Conservation (phyloP, 92 coral and sea anemone species). For the Palythoa grandiflora region DNA sequence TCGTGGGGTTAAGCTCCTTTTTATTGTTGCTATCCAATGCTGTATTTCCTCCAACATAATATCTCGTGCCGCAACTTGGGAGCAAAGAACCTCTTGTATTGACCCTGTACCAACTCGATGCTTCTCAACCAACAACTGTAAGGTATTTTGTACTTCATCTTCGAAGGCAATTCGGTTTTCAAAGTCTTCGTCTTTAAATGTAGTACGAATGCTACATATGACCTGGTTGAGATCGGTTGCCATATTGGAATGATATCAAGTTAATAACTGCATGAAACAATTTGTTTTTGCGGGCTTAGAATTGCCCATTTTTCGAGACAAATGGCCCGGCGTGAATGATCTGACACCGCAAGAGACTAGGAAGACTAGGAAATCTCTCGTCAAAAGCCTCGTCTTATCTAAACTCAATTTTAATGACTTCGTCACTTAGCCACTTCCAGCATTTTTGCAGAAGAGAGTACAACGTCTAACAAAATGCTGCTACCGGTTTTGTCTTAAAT, state of each 20-base stretch:
- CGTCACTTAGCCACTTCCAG: too few relatives aligned
- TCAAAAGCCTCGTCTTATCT: too few relatives aligned
- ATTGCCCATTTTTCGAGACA: slow-evolving; percentile 37
- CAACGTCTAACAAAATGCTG: too few relatives aligned
- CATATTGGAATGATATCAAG: neutral
- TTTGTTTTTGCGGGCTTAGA: slow-evolving; percentile 35
- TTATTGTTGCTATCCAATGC: slow-evolving; percentile 4
- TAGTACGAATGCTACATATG: neutral
- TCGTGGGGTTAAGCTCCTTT: slow-evolving; percentile 52
- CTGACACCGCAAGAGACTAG: too few relatives aligned
- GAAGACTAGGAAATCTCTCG: too few relatives aligned
- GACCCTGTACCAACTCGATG: slow-evolving; percentile 39
- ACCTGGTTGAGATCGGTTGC: too few relatives aligned
- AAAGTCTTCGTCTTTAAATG: slow-evolving; percentile 17
- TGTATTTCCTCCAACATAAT: slow-evolving; percentile 1
- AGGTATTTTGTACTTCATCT: slow-evolving; percentile 40
- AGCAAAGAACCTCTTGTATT: slow-evolving; percentile 50
- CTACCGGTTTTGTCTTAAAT: too few relatives aligned
- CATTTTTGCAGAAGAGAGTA: too few relatives aligned
- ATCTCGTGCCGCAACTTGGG: slow-evolving; percentile 39
- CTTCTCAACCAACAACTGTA: slow-evolving; percentile 40
- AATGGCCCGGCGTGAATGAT: slow-evolving; percentile 39
- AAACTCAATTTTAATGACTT: too few relatives aligned
- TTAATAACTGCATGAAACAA: slow-evolving; percentile 31
- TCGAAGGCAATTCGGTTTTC: slow-evolving; percentile 48